These are phyloP conservation scores for Malacoraja senta DNA, from an alignment of 2,797 vertebrate species.

Conservation along the genomic window DNA sequence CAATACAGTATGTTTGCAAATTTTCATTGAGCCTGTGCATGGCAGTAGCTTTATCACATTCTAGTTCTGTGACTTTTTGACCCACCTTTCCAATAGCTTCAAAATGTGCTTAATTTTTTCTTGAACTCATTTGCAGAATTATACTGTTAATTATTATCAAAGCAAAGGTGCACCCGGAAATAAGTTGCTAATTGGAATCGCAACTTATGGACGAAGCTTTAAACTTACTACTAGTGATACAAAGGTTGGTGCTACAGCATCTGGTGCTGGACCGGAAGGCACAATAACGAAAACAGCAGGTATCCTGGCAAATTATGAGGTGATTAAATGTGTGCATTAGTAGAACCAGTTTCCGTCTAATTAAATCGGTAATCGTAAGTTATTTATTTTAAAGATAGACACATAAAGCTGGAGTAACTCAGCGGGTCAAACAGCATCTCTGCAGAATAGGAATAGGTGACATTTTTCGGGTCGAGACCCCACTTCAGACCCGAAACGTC, in stretches of 20 bases:
- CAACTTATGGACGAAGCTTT: constrained; percentile 14
- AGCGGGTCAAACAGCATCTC: too few species aligned
- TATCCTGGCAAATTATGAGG: background rate
- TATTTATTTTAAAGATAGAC: background rate
- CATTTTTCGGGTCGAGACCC: too few species aligned
- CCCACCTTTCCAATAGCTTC: background rate
- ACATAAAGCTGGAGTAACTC: too few species aligned
- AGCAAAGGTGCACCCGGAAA: background rate
- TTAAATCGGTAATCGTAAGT: background rate
- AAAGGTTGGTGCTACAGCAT: background rate
- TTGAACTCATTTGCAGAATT: background rate
- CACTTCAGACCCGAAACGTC: too few species aligned
- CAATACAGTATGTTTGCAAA: background rate
- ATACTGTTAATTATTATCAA: background rate
- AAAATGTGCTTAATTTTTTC: background rate
- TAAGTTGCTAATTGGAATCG: background rate
- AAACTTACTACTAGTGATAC: background rate
- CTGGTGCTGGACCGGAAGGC: background rate
- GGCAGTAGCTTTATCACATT: background rate
- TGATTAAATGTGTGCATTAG: background rate
- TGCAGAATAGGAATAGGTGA: too few species aligned
- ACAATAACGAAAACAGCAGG: background rate
- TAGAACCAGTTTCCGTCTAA: background rate
- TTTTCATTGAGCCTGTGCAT: background rate
- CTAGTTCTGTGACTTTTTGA: background rate